A percentile compares a stretch with the other conserved stretches of the same genome.
Conservation (phyloP, 2,797 vertebrate genomes). For the Notolabrus celidotus region DNA sequence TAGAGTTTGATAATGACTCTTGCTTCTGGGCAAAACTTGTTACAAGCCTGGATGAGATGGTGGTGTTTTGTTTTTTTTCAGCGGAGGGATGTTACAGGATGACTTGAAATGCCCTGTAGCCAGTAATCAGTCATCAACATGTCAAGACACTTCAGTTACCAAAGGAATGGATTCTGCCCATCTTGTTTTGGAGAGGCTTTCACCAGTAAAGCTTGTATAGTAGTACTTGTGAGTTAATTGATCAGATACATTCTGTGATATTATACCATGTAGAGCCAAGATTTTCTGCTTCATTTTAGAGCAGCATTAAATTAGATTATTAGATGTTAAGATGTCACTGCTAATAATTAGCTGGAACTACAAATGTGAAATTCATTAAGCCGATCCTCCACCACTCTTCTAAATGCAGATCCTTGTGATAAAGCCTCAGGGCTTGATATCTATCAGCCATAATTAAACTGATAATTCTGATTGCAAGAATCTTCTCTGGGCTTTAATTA, state of each 20-base stretch:
- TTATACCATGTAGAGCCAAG: conserved; percentile 14
- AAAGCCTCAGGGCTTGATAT: conserved; percentile 69
- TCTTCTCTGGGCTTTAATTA: conserved; percentile 67
- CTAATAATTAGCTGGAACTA: conserved; percentile 69
- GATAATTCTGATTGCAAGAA: conserved; percentile 74
- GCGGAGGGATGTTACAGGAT: neutral
- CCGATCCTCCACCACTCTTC: conserved; percentile 62
- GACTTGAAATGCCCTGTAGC: conserved; percentile 16
- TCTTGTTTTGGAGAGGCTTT: conserved; percentile 8
- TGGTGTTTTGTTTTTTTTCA: neutral
- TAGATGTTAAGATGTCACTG: conserved; percentile 61
- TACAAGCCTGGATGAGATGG: conserved; percentile 11
- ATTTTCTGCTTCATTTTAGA: conserved; percentile 50
- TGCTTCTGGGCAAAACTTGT: conserved; percentile 36
- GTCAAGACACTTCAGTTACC: conserved; percentile 34
- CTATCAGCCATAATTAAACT: conserved; percentile 81
- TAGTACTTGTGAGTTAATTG: conserved; percentile 24
- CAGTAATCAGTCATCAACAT: conserved; percentile 51
- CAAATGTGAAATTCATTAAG: conserved; percentile 78
- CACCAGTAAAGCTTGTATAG: neutral
- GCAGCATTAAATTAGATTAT: conserved; percentile 68
- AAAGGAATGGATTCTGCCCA: conserved; percentile 31
- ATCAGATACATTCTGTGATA: conserved; percentile 31
- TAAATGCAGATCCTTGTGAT: conserved; percentile 73
- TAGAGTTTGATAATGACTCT: conserved; percentile 37